Base-by-base conservation (phyloP, 2,113 vertebrate species). In the Nothoprocta perdicaria region DNA sequence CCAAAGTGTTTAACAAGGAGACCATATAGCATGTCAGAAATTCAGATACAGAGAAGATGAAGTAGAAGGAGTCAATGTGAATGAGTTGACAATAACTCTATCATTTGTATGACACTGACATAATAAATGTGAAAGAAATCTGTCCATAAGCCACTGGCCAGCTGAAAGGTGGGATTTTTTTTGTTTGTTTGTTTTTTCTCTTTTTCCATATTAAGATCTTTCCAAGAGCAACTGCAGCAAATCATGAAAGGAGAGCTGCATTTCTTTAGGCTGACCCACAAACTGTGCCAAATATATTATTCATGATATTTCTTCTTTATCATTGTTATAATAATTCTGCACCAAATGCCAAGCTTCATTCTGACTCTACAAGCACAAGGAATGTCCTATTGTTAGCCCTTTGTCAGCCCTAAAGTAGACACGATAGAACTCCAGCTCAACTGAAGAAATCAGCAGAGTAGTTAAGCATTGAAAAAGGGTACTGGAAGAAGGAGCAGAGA, bases 361-460 rank as follows among this genome's bases (percentile, higher is more conserved):
- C 63, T 77, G 66, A 89, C 52, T 77, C 45, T 57, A 68, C 46
- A 67, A 85, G 40, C 38, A 91, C 46, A 87, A 31, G 75, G 71
- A 91, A 83, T 12, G 71, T 91, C 38, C 43, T 71, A 35, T 80
- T 78, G 29, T 46, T 83, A 77, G 29, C 43, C 74, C 33, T 89
- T 91, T 92, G 82, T 93, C 72, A 88, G 26, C 46, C 65, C 40
- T 93, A 58, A 92, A 91, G 63, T 19, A 89, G 87, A 68, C n/a
- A 17, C 77, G 85, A 57, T 50, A 86, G 91, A 89, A 52, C 27
- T 88, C 19, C 35, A 71, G 46, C 35, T 88, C 38, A 88, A 10
- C 68, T 48, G 52, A 23, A 91, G 57, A 80, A 89, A 89, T 69
- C 71, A 76, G 50, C 62, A 87, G 88, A 45, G 43, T 81, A 26